These are phyloP conservation scores for Eupithecia pulchellata DNA, from an alignment of 2,888 invertebrate genomes.

Conservation along the genomic window DNA sequence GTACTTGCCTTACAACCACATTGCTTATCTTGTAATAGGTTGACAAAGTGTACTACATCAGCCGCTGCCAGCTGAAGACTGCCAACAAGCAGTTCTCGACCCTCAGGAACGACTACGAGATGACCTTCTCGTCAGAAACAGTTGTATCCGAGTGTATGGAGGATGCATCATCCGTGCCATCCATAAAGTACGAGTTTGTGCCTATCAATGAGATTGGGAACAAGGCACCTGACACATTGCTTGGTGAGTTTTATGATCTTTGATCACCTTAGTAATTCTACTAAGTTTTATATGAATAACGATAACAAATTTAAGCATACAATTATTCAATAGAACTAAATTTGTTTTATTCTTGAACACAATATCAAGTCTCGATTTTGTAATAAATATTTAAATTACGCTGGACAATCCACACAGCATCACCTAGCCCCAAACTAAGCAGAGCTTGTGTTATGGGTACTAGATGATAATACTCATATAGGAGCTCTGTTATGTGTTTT, in stretches of 20 bases:
- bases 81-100: constrained; percentile 96
- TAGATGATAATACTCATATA: too few species aligned
- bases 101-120: constrained; percentile 97
- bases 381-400: too few species aligned
- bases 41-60: constrained; percentile 94
- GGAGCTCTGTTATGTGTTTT: too few species aligned
- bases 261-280: neutral
- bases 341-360: too few species aligned
- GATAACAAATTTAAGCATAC: too few species aligned
- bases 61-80: constrained; percentile 93
- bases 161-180: constrained; percentile 88
- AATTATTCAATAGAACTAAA: too few species aligned
- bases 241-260: constrained; percentile 85
- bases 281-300: too few species aligned
- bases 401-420: too few species aligned
- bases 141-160: constrained; percentile 85
- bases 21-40: constrained; percentile 62
- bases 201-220: constrained; percentile 90
- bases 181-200: constrained; percentile 91
- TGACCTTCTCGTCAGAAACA: constrained; percentile 93
- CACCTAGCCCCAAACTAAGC: too few species aligned
- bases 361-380: too few species aligned
- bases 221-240: constrained; percentile 87
- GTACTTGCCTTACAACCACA: neutral
- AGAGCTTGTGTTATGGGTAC: too few species aligned